Evolutionary conservation across 2,113 vertebrate species (phyloP), one percentile per base, ranked within the genome.

Genomic region (Campylomormyrus tamandua): DNA sequence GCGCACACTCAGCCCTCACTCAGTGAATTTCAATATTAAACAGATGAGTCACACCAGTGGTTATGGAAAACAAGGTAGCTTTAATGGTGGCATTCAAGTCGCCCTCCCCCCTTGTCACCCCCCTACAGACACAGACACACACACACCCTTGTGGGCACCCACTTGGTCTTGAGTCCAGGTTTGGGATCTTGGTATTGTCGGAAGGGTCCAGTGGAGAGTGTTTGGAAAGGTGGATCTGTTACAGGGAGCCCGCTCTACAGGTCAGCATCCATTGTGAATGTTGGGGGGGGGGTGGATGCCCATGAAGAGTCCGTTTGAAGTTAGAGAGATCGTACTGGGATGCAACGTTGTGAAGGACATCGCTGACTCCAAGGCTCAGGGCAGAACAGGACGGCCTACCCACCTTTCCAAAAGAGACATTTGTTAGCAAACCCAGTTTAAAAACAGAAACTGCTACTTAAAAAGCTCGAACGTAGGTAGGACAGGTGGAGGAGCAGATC

Each of bases 321-420:
- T 95, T 95, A 94, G 94, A 94, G 93, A 94, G 92, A 95, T 95
- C 93, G 91, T 93, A 94, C 95, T 95, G 92, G 90, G 93, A 93
- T 93, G 92, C 92, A 92, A 91, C 93, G 92, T 95, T 90, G 77
- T 93, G 90, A 90, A 93, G 89, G 88, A 92, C 90, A 91, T 90
- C 91, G 89, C 58, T 89, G 87, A 62, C 89, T 80, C 49, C 86
- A 52, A 52, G 90, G 88, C 77, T 90, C 74, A 4, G 9, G 88
- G 66, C 80, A 62, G 88, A 91, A 48, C 58, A 89, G 89, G 80
- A 90, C 46, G 46, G 45, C 11, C 49, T 17, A 31, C 9, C 42
- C 42, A 39, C 74, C 49, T 90, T 53, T 77, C 74, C 66, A 31
- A 74, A 35, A 56, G 53, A 85, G 84, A 83, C 52, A 49, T 83